Evolutionary conservation across 2,888 invertebrate genomes (phyloP), one percentile per base, ranked within the genome.

Genomic region (Pardosa pseudoannulata): DNA sequence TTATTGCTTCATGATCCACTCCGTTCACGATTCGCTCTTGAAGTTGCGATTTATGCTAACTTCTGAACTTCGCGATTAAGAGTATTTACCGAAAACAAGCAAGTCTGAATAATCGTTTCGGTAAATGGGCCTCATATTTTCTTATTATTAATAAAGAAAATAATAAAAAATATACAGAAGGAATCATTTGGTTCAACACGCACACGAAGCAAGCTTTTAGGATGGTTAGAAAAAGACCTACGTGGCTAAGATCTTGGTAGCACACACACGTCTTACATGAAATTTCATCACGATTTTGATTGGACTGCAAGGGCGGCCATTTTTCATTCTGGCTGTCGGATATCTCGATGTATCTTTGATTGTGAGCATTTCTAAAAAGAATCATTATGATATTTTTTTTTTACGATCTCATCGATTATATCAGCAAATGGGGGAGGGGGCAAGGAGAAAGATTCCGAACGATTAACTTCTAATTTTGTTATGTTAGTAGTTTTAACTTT

Each of bases 251-350:
- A 72, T 85, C 78, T 67, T 78, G 78, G 83, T 85, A 85, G 83
- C 82, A 75, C 41, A 46, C 41, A 46, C 64, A 65, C 76, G 78
- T 78, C 78, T 71, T 72, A 85, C 83, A 78, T 68, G 78, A 68
- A 50, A 75, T 46, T 73, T 68, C 72, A 67, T 76, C 83, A 85
- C 83, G 83, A 85, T 79, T 85, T 78, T 56, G 72, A 85, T 85
- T 85, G 78, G 78, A 56, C 67, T 72, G 36, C 27, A 32, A 67
- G 67, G 72, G 71, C n/a, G 65, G 78, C 68, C 73, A 85, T 85
- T 85, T 79, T 78, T 85, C 78, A 85, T 85, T 73, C 78, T 68
- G 83, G 73, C 78, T 23, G 36, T 11, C 23, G 3, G 56, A 23
- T 56, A 56, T 56, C 56, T 56, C 23, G 56, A 2, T 23, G 5